Evolutionary conservation across 2,888 invertebrate species (phyloP).

Genomic region (Dorcus parallelipipedus): DNA sequence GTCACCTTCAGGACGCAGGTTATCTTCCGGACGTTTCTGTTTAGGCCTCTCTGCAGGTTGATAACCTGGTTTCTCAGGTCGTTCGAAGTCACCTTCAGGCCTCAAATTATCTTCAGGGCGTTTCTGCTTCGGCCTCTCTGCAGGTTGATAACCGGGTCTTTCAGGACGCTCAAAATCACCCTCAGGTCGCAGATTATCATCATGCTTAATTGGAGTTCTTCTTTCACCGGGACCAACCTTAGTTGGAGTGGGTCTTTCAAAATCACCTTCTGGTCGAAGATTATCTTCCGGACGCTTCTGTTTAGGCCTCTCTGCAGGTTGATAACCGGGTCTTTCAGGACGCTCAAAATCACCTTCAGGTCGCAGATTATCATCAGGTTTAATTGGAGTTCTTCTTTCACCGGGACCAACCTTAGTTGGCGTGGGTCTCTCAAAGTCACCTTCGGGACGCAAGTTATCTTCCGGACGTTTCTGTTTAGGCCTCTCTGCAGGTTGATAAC

Average conservation of each 20-base stretch:
- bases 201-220: constrained; percentile 42
- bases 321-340: constrained; percentile 34
- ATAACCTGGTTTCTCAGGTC: constrained; percentile 46
- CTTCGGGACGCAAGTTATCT: constrained; percentile 46
- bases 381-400: constrained; percentile 43
- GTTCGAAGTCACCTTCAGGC: constrained; percentile 44
- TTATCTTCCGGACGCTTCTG: constrained; percentile 53
- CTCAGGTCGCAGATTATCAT: constrained; percentile 43
- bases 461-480: constrained; percentile 47
- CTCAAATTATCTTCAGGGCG: constrained; percentile 49
- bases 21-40: constrained; percentile 56
- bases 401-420: constrained; percentile 38
- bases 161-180: constrained; percentile 49
- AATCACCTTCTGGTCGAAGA: constrained; percentile 49
- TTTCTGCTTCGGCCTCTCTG: constrained; percentile 47
- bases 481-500: constrained; percentile 42
- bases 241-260: constrained; percentile 39
- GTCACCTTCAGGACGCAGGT: constrained; percentile 55
- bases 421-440: constrained; percentile 51
- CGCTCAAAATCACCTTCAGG: constrained; percentile 54
- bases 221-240: constrained; percentile 39
- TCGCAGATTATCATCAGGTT: constrained; percentile 51
- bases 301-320: constrained; percentile 44
- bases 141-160: constrained; percentile 42
- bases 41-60: constrained; percentile 52